Evolutionary conservation across 1,140 invertebrate genomes (phyloP).

Genomic region (Conus ventricosus): DNA sequence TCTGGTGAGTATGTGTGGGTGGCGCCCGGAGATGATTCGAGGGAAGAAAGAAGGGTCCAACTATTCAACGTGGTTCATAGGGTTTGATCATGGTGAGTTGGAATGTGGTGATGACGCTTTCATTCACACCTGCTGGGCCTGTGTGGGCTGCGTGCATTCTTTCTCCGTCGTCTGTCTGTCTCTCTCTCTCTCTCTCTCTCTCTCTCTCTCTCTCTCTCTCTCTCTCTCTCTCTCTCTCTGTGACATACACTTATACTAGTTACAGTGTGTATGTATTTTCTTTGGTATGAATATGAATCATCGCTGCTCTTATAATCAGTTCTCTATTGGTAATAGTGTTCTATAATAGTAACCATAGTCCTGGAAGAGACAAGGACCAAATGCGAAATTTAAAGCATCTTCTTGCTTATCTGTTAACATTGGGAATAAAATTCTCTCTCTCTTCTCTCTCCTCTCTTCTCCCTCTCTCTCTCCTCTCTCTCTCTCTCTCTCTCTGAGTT

Average conservation of each 20-base stretch:
- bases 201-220: too few species aligned
- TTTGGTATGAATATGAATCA: too few species aligned
- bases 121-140: too few species aligned
- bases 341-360: too few species aligned
- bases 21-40: constrained; percentile 57
- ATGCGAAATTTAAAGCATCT: too few species aligned
- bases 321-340: too few species aligned
- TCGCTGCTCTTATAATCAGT: not conserved
- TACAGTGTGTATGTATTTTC: too few species aligned
- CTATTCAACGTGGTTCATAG: constrained; percentile 66
- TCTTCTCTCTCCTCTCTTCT: not conserved
- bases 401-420: too few species aligned
- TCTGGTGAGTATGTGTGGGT: not conserved
- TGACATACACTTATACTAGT: too few species aligned
- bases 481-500: not conserved
- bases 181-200: not conserved
- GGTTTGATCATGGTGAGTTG: constrained; percentile 65
- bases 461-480: constrained; percentile 28
- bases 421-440: not conserved
- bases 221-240: too few species aligned
- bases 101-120: too few species aligned
- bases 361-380: too few species aligned
- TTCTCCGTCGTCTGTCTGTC: not conserved
- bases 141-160: not conserved
- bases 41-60: constrained; percentile 62